phyloP scores from a whole-genome alignment of 2,888 invertebrate genomes.

The Plebejus melissa region DNA sequence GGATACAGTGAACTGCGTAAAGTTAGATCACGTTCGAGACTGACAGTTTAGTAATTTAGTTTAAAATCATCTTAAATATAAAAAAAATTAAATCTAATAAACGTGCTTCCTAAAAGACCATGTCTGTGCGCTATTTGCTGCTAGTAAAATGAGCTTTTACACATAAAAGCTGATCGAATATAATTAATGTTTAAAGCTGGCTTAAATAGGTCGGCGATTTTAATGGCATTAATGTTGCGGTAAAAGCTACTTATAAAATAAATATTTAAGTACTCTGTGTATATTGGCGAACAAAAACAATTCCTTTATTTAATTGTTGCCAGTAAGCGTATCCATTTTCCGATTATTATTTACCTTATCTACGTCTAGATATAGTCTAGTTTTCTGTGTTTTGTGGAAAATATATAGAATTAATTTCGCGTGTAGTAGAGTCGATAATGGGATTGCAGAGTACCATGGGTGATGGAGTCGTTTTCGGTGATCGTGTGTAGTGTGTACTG shows the following conservation, averaged over 20 bases:
- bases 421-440: too few species aligned
- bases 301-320: neutral
- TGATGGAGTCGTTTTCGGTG: too few species aligned
- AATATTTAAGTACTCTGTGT: neutral
- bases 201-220: neutral
- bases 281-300: too few species aligned
- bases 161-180: neutral
- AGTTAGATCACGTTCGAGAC: neutral
- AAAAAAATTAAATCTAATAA: neutral
- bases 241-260: neutral
- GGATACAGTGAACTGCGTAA: neutral
- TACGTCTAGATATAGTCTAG: neutral
- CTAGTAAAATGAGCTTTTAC: neutral
- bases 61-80: neutral
- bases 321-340: neutral
- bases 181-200: neutral
- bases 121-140: too few species aligned
- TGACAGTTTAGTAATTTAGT: neutral
- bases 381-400: neutral
- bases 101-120: neutral
- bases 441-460: too few species aligned
- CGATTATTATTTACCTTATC: neutral
- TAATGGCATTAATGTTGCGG: neutral
- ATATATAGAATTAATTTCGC: too few species aligned
- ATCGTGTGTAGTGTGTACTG: too few species aligned